Percentiles rank a stretch among this genome's conserved stretches.
Conservation (phyloP, 2,888 invertebrate species). For the Caenorhabditis sp. region DNA sequence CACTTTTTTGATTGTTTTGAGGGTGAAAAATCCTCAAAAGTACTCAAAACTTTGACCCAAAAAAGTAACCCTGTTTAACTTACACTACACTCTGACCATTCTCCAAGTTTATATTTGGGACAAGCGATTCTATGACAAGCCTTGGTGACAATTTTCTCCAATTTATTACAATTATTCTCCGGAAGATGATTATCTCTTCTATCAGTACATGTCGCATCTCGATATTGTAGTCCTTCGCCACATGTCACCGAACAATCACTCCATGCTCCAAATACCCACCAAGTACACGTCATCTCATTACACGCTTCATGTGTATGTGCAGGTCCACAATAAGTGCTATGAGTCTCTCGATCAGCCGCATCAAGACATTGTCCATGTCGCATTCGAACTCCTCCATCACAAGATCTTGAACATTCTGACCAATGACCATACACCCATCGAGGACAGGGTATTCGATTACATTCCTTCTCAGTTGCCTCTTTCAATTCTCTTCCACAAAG, state of each 20-base stretch:
- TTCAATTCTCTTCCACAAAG: conserved; percentile 31
- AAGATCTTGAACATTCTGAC: conserved; percentile 67
- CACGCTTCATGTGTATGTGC: conserved; percentile 55
- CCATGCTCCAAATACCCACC: conserved; percentile 67
- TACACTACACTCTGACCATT: conserved; percentile 69
- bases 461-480: conserved; percentile 51
- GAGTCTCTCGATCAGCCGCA: conserved; percentile 69
- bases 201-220: conserved; percentile 64
- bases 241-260: conserved; percentile 68
- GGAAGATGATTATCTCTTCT: conserved; percentile 26
- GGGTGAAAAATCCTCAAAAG: too few relatives aligned
- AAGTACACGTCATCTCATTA: conserved; percentile 65
- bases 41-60: too few relatives aligned
- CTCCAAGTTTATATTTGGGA: conserved; percentile 72
- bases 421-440: conserved; percentile 67
- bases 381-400: conserved; percentile 73
- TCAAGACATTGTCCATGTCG: conserved; percentile 73
- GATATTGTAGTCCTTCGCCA: conserved; percentile 65
- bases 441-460: conserved; percentile 68
- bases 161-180: conserved; percentile 57
- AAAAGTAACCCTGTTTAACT: too few relatives aligned
- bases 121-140: conserved; percentile 72
- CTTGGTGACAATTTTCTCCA: conserved; percentile 64
- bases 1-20: too few relatives aligned
- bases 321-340: conserved; percentile 18